Evolutionary conservation across 2,113 vertebrate species (phyloP), one percentile per base, ranked within the genome.

Genomic region (Ascaphus truei): DNA sequence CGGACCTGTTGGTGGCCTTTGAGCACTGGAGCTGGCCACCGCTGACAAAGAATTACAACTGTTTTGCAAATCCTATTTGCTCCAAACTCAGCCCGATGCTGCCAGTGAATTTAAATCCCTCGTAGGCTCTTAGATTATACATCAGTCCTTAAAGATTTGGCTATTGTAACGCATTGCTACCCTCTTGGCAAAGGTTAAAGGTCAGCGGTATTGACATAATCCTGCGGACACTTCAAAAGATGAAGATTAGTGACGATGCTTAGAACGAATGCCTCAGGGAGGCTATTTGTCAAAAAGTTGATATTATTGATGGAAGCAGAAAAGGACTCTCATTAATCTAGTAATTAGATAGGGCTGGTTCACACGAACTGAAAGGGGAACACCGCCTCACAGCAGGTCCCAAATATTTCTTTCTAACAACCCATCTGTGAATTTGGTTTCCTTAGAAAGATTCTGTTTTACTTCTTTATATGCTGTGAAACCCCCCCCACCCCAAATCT

Each of bases 181-280:
- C 56, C 60, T 69, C 45, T 60, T 48, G 37, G 16, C 20, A 20
- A 51, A 52, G 66, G 56, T 69, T 43, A 69, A 69, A 59, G 66
- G 66, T 60, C 66, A 69, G 22, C n/a, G 56, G 29, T 69, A 69
- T 69, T 60, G 66, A 69, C 66, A 69, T 69, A 69, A 69, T 69
- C 66, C 66, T 60, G 50, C 60, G 66, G 66, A 69, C 72, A 75
- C 85, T 90, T 90, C 87, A 89, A 89, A 90, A 85, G 65, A 62
- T 71, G 83, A 80, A 88, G 87, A 88, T 87, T 88, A 85, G 77
- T 76, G 76, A 68, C 43, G 63, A 72, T 72, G 74, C 80, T 86
- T 80, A 87, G 79, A 87, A 86, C 75, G 76, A 0, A 0, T 25
- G 82, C 85, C 83, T 84, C 62, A 45, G 85, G 88, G 88, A 86